phyloP scores from a whole-genome alignment of 2,888 invertebrate genomes.

The Alloplasta piceator region DNA sequence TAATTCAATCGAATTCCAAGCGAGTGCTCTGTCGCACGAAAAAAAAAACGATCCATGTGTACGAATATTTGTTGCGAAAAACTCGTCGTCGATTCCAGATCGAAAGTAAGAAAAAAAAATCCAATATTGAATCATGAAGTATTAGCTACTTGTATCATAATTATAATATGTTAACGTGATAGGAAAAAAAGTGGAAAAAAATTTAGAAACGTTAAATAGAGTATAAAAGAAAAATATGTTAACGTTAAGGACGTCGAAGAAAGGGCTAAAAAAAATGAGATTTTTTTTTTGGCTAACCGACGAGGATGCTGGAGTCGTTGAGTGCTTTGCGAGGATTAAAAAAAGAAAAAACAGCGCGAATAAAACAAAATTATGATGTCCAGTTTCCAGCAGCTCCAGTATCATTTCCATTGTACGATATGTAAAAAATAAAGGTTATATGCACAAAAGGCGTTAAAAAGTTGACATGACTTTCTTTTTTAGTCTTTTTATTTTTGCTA shows the following conservation, averaged over 20 bases:
- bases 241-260: slow-evolving; percentile 69
- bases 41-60: slow-evolving; percentile 15
- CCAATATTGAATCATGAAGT: slow-evolving; percentile 78
- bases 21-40: slow-evolving; percentile 41
- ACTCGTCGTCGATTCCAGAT: slow-evolving; percentile 59
- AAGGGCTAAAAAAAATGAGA: slow-evolving; percentile 52
- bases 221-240: slow-evolving; percentile 63
- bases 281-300: too few species aligned
- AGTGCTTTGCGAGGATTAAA: slow-evolving; percentile 50
- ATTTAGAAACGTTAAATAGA: slow-evolving; percentile 64
- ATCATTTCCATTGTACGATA: slow-evolving; percentile 83
- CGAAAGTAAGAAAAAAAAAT: slow-evolving; percentile 63
- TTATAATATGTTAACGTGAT: slow-evolving; percentile 79
- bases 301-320: slow-evolving; percentile 32
- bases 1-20: slow-evolving; percentile 57
- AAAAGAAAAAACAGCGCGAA: slow-evolving; percentile 35
- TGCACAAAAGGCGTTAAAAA: slow-evolving; percentile 59
- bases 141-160: slow-evolving; percentile 82
- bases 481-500: neutral
- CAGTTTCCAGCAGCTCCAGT: slow-evolving; percentile 79
- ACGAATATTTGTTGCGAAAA: slow-evolving; percentile 60
- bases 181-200: too few species aligned
- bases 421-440: slow-evolving; percentile 75
- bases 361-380: slow-evolving; percentile 71
- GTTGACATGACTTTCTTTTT: neutral